These are phyloP conservation scores for Donacobius atricapilla DNA, from an alignment of 2,113 vertebrate species.

Conservation along the genomic window DNA sequence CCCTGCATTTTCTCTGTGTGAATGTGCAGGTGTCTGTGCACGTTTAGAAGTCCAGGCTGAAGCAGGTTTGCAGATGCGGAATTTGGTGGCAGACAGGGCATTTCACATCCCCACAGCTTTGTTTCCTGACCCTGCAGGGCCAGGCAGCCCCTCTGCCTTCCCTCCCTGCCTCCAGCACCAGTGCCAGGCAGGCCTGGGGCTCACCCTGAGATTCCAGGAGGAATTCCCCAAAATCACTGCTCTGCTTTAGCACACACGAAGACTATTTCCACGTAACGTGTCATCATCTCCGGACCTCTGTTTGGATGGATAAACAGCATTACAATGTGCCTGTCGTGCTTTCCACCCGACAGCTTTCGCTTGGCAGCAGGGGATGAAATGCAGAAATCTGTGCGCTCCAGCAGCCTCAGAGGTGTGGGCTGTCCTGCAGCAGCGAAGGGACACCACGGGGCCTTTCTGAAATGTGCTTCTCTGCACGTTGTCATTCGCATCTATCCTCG, in stretches of 20 bases:
- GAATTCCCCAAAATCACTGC: background rate
- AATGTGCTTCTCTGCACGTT: accelerated
- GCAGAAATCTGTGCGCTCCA: background rate
- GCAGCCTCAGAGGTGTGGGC: background rate
- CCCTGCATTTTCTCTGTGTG: background rate
- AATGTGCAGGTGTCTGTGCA: background rate
- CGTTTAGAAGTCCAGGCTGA: background rate
- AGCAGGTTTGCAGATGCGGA: background rate
- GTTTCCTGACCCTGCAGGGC: background rate
- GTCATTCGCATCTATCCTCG: background rate
- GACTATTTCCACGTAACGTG: background rate
- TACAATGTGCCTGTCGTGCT: background rate
- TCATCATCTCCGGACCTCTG: background rate
- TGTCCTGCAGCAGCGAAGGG: background rate
- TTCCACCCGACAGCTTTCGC: background rate
- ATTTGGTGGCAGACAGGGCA: background rate
- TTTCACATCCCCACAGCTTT: background rate
- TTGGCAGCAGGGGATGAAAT: background rate
- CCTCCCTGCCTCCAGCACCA: background rate
- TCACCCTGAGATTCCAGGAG: background rate
- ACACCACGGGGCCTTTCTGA: background rate
- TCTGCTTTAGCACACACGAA: background rate
- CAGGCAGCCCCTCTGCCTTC: background rate
- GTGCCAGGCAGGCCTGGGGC: background rate
- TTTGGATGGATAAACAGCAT: background rate